Conservation (phyloP, 2,797 vertebrate species). For the Microcaecilia unicolor region DNA sequence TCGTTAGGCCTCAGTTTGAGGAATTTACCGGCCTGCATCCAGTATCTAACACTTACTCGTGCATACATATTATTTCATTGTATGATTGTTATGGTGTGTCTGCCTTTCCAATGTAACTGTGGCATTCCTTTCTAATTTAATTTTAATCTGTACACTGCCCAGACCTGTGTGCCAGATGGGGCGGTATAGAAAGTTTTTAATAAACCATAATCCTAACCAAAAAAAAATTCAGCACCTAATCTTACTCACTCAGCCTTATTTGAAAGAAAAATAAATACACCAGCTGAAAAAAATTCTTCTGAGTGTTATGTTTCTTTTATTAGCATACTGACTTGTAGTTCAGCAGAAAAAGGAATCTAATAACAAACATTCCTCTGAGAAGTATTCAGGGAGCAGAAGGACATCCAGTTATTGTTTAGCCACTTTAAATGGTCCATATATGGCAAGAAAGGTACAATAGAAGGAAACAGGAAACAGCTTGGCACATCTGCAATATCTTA, state of each 20-base stretch:
- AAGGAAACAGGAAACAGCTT: conserved; percentile 72
- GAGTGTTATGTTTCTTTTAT: conserved; percentile 52
- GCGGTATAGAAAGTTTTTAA: too few relatives aligned
- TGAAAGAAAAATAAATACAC: conserved; percentile 43
- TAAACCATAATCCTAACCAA: too few relatives aligned
- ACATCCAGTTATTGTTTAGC: conserved; percentile 70
- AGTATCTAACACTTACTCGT: too few relatives aligned
- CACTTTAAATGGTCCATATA: conserved; percentile 70
- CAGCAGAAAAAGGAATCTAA: conserved; percentile 61
- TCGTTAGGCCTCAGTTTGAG: too few relatives aligned
- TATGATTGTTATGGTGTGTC: too few relatives aligned
- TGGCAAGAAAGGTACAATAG: conserved; percentile 66
- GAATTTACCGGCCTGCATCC: too few relatives aligned
- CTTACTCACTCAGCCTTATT: conserved; percentile 19
- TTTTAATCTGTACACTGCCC: too few relatives aligned
- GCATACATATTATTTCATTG: too few relatives aligned
- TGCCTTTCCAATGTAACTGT: too few relatives aligned
- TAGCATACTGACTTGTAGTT: conserved; percentile 57
- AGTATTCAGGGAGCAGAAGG: conserved; percentile 64
- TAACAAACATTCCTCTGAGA: conserved; percentile 66
- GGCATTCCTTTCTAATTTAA: too few relatives aligned
- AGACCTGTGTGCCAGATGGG: too few relatives aligned
- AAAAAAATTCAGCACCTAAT: too few relatives aligned
- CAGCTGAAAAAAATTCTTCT: conserved; percentile 31
- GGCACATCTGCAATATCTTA: conserved; percentile 71